Base-by-base conservation (phyloP, 2,113 vertebrate genomes). In the Chascanopsetta lugubris region DNA sequence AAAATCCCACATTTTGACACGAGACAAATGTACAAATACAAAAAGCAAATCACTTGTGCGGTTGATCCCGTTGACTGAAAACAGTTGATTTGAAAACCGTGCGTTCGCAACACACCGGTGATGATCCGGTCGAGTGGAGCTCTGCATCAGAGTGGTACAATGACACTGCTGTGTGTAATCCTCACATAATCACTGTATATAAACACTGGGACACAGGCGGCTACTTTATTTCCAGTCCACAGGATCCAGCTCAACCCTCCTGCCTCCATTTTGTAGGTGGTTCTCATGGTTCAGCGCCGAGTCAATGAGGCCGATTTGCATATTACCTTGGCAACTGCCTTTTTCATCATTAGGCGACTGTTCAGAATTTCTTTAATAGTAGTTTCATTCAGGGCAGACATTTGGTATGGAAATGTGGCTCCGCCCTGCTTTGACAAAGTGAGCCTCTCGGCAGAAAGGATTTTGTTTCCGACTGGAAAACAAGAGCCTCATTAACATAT, bases 351-450 rank as follows among this genome's bases (percentile, higher is more conserved):
- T 80, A 83, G 55, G 69, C 72, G 54, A 49, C 74, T 79, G 85
- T 80, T 84, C 67, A 74, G 82, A 74, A 82, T 81, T 78, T 85
- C 76, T 74, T 83, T 87, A 81, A 87, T 90, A 77, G 84, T 71
- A 82, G 80, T 89, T 83, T 87, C 80, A 82, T 82, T 91, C 85
- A 79, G 36, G 80, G 38, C 18, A 73, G 66, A 79, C 86, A 75
- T 86, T 92, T 89, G 51, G 77, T 87, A 92, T 92, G 88, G 82
- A 88, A 89, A 91, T 91, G 78, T 68, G 76, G 77, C 85, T 88
- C 88, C 85, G 76, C 85, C 81, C 80, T 77, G 61, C 83, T 80
- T 84, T 84, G 78, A 83, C 82, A 78, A 80, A 87, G 77, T 69
- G 58, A 82, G 79, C 56, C 85, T 81, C 72, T 75, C 76, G 77